Evolutionary conservation across 1,140 invertebrate species (phyloP).

Genomic region (Eupeodes corollae): DNA sequence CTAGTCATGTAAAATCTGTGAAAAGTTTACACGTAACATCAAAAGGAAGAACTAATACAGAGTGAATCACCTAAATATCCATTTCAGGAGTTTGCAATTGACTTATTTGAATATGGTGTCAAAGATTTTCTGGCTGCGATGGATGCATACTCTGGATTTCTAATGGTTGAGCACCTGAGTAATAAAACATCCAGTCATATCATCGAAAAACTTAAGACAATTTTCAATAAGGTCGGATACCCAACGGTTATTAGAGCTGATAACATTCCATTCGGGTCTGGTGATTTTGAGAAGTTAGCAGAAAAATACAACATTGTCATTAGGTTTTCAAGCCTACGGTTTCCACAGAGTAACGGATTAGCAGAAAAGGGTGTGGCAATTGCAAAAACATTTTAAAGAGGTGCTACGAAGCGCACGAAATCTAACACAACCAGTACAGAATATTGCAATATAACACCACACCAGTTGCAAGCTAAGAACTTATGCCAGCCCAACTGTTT

Average conservation of each 20-base stretch:
- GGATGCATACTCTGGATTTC: slow-evolving; percentile 1
- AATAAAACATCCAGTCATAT: slow-evolving; percentile 2
- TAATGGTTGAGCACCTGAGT: neutral
- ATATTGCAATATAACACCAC: slow-evolving; percentile 5
- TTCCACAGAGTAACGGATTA: slow-evolving; percentile 6
- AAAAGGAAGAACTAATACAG: slow-evolving; percentile 3
- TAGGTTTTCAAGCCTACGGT: slow-evolving; percentile 5
- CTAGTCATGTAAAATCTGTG: slow-evolving; percentile 7
- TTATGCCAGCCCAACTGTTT: slow-evolving; percentile 1
- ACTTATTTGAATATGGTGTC: slow-evolving; percentile 4
- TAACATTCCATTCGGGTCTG: slow-evolving; percentile 2
- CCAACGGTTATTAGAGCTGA: slow-evolving; percentile 3
- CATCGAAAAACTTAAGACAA: neutral
- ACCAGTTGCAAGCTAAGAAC: neutral
- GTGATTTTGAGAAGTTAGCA: neutral
- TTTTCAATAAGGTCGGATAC: neutral
- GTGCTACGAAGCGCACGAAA: slow-evolving; percentile 3
- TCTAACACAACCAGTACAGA: neutral
- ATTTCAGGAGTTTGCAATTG: neutral
- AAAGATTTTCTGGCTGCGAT: neutral
- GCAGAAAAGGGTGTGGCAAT: slow-evolving; percentile 7
- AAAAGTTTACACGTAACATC: slow-evolving; percentile 8
- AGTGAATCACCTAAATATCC: slow-evolving; percentile 1
- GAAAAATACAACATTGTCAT: neutral
- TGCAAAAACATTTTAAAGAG: slow-evolving; percentile 5